These are phyloP conservation scores for Barbus barbus DNA, from an alignment of 2,113 vertebrate species.

Conservation along the genomic window DNA sequence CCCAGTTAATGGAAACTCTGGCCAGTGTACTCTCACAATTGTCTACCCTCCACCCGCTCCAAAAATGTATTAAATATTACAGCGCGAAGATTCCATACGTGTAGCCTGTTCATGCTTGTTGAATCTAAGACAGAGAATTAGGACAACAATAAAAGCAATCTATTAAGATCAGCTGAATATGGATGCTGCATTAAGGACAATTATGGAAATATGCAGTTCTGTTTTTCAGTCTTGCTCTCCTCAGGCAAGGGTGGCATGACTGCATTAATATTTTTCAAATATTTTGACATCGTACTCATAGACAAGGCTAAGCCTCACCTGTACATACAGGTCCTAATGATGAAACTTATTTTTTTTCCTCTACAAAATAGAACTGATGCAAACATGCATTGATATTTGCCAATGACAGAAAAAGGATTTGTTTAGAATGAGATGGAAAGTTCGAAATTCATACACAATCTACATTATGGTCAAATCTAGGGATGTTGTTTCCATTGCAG, in stretches of 20 bases:
- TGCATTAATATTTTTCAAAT: constrained; percentile 13
- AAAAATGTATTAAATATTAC: constrained; percentile 4
- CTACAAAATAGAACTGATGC: not conserved
- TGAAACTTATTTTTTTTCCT: not conserved
- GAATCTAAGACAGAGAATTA: not conserved
- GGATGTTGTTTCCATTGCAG: not conserved
- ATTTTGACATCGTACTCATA: constrained; percentile 8
- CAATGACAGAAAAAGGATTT: not conserved
- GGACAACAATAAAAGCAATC: constrained; percentile 1
- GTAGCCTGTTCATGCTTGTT: constrained; percentile 35
- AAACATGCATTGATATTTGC: not conserved
- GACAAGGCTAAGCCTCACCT: constrained; percentile 18
- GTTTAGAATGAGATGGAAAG: not conserved
- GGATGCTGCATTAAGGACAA: constrained; percentile 44
- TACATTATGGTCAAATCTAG: not conserved
- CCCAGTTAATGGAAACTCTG: constrained; percentile 26
- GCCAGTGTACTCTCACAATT: not conserved
- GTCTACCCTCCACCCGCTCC: not conserved
- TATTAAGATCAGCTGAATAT: constrained; percentile 24
- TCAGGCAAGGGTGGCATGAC: constrained; percentile 24
- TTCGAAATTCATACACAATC: not conserved
- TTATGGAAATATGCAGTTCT: constrained; percentile 45
- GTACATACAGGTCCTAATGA: constrained; percentile 5
- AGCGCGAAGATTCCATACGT: not conserved
- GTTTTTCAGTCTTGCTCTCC: constrained; percentile 12